Conservation (phyloP, 1,140 invertebrate genomes). For the Chlorops oryzae region DNA sequence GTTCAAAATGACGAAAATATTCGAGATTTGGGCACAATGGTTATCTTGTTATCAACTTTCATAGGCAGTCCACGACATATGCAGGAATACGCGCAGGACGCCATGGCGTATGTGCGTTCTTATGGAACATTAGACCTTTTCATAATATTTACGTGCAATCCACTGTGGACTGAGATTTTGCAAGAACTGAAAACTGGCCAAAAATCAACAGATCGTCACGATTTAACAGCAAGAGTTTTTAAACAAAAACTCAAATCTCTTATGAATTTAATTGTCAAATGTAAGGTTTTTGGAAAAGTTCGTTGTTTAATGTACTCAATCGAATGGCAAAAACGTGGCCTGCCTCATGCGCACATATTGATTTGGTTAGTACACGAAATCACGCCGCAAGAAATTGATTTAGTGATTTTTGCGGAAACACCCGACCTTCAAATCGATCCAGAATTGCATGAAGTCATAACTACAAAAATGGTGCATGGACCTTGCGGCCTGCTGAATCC, state of each 20-base stretch:
- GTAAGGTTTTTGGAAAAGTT: constrained; percentile 35
- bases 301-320: constrained; percentile 49
- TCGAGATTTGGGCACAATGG: constrained; percentile 31
- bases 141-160: constrained; percentile 51
- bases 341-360: constrained; percentile 48
- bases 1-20: constrained; percentile 15
- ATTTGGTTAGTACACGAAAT: constrained; percentile 44
- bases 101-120: constrained; percentile 50
- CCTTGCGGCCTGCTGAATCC: too few species aligned
- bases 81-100: constrained; percentile 51
- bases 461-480: too few species aligned
- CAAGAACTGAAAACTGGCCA: constrained; percentile 34
- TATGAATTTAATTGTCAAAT: constrained; percentile 46
- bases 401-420: constrained; percentile 45
- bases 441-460: constrained; percentile 44
- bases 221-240: constrained; percentile 49
- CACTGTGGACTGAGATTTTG: constrained; percentile 48
- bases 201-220: constrained; percentile 35
- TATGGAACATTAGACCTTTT: constrained; percentile 48
- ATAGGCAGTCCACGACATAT: constrained; percentile 47
- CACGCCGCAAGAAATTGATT: constrained; percentile 43
- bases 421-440: constrained; percentile 48
- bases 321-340: too few species aligned
- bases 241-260: constrained; percentile 49
- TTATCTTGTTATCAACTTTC: constrained; percentile 48